Evolutionary conservation across 2,888 invertebrate genomes (phyloP), one percentile per base, ranked within the genome.

Genomic region (Graphium colonna): DNA sequence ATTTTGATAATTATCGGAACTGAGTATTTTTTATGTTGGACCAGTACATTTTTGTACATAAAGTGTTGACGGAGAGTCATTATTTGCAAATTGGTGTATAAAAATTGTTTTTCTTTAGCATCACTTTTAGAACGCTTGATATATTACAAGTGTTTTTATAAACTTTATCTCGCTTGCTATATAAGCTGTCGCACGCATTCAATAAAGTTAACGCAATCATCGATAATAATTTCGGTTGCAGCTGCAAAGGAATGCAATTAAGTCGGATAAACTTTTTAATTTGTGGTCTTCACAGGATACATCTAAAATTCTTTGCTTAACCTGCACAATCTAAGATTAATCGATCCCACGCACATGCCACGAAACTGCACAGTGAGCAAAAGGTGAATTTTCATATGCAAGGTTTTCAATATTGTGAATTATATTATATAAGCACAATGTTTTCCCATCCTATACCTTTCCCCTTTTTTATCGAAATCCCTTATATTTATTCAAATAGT

Each of bases 311-410:
- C 62, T 56, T 54, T 55, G 52, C 55, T 57, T 69, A 68, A 67
- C 65, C 65, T 60, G 59, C 57, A 59, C 58, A 62, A 63, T 62
- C 63, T 62, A 72, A 70, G 67, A 69, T 69, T 66, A 63, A 68
- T n/a, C 68, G 57, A n/a, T 63, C 67, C 63, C 65, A n/a, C 67
- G 64, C 59, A 75, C 79, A 81, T 77, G 77, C 70, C 77, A 73
- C n/a, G n/a, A 52, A 61, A 60, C 65, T 65, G 72, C 68, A 77
- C 67, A 71, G 70, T 65, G 62, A 59, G n/a, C n/a, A 57, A 61
- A 73, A 71, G 71, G 64, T 68, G 64, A 69, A 66, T 71, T 73
- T 68, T 64, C n/a, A n/a, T n/a, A n/a, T n/a, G n/a, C n/a, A n/a
- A n/a, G n/a, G n/a, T n/a, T n/a, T n/a, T n/a, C n/a, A n/a, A n/a